Conservation (phyloP, 2,797 vertebrate species). For the Pangasius macronema region DNA sequence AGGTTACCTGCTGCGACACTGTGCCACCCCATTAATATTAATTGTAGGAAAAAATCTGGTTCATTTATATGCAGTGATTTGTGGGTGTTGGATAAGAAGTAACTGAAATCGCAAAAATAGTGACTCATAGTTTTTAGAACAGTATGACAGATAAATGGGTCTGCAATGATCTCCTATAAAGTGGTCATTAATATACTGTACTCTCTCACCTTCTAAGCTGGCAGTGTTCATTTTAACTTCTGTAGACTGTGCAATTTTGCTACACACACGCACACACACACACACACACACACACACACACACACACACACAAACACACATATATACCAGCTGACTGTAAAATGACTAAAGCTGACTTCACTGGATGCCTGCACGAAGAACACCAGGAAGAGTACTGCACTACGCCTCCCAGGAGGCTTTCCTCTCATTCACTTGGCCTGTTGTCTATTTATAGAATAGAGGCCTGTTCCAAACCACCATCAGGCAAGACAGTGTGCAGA, state of each 20-base stretch:
- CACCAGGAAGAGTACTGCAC: constrained; percentile 63
- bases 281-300: background rate
- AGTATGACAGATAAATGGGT: background rate
- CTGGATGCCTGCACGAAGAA: background rate
- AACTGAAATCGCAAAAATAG: background rate
- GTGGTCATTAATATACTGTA: constrained; percentile 18
- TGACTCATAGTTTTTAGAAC: constrained; percentile 1
- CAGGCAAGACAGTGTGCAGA: constrained; percentile 47
- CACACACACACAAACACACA: background rate
- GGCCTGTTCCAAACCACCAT: constrained; percentile 57
- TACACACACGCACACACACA: no score
- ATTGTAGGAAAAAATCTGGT: background rate
- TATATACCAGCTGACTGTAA: background rate
- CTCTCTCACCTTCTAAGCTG: background rate
- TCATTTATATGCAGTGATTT: background rate
- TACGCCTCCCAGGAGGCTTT: constrained; percentile 74
- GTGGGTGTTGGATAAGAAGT: constrained; percentile 5
- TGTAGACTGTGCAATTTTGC: background rate
- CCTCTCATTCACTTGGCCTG: constrained; percentile 52
- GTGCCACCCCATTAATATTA: constrained; percentile 7
- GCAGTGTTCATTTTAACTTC: background rate
- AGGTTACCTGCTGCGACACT: background rate
- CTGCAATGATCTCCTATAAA: background rate
- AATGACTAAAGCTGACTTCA: constrained; percentile 8
- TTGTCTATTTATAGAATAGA: constrained; percentile 62